Percentiles rank a stretch among this genome's conserved stretches.
phyloP scores from a whole-genome alignment of 2,888 invertebrate genomes.

The Cephus rjabovi region DNA sequence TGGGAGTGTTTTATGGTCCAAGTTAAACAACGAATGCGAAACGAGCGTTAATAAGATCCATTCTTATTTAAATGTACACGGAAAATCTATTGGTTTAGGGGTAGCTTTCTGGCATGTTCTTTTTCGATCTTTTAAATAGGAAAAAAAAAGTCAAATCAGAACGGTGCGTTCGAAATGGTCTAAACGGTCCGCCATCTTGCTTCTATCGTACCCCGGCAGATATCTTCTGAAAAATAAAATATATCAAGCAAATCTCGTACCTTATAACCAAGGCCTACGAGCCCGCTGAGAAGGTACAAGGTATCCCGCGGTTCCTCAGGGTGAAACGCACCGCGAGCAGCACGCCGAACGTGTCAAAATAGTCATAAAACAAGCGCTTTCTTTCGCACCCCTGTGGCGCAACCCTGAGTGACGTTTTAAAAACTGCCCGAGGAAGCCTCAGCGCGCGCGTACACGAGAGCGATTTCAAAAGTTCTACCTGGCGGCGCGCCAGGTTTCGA shows the following conservation, averaged over 20 bases:
- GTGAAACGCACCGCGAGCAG: constrained; percentile 53
- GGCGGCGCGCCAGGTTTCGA: not conserved
- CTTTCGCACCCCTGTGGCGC: constrained; percentile 27
- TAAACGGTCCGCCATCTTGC: constrained; percentile 3
- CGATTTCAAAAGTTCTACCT: not conserved
- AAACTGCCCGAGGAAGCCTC: not conserved
- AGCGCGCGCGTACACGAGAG: not conserved
- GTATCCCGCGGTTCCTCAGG: constrained; percentile 57
- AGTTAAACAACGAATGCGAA: constrained; percentile 2
- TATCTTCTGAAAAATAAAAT: not conserved
- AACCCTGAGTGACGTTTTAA: constrained; percentile 31
- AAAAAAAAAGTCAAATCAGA: not conserved
- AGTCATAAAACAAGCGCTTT: constrained; percentile 45
- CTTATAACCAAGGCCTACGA: constrained; percentile 10
- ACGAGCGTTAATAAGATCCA: not conserved
- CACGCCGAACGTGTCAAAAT: constrained; percentile 64
- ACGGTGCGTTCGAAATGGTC: constrained; percentile 22
- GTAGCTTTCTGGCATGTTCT: constrained; percentile 10
- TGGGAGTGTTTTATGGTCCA: constrained; percentile 19
- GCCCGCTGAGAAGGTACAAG: constrained; percentile 53
- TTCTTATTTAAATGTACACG: not conserved
- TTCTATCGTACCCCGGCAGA: not conserved
- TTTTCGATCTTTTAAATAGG: constrained; percentile 9
- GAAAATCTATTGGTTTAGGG: not conserved
- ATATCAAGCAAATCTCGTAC: not conserved